These are phyloP conservation scores for Hoplodrina ambigua DNA, from an alignment of 2,888 invertebrate genomes.

Conservation along the genomic window DNA sequence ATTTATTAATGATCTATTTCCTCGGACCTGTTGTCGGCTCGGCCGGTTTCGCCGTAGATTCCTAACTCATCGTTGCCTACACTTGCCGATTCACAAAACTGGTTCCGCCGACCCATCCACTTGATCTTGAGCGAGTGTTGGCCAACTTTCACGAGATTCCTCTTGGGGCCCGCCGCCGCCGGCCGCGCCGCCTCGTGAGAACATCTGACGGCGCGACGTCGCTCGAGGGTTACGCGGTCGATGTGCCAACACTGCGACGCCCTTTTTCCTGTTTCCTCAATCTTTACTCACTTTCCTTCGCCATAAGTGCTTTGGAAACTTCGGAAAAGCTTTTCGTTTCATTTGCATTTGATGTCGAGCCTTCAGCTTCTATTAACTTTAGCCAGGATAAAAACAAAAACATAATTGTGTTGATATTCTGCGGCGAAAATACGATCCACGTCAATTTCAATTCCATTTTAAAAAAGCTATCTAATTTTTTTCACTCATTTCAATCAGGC, in stretches of 20 bases:
- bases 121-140: conserved; percentile 82
- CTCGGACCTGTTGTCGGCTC: conserved; percentile 60
- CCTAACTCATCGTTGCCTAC: conserved; percentile 71
- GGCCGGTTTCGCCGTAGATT: conserved; percentile 67
- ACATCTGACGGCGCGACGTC: conserved; percentile 72
- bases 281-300: conserved; percentile 56
- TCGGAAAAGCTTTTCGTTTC: conserved; percentile 57
- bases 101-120: conserved; percentile 83
- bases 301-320: conserved; percentile 57
- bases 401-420: conserved; percentile 28
- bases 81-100: conserved; percentile 86
- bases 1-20: conserved; percentile 68
- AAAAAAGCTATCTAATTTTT: conserved; percentile 6
- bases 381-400: conserved; percentile 37
- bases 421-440: conserved; percentile 12
- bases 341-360: conserved; percentile 48
- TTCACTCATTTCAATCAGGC: not conserved
- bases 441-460: conserved; percentile 2
- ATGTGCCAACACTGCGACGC: conserved; percentile 51
- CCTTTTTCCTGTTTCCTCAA: conserved; percentile 59
- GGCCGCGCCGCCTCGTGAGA: conserved; percentile 68
- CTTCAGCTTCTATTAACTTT: conserved; percentile 44
- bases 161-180: conserved; percentile 68
- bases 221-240: conserved; percentile 57
- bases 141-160: conserved; percentile 90